phyloP scores from a whole-genome alignment of 2,888 invertebrate genomes.

The Liodrosophila aerea region DNA sequence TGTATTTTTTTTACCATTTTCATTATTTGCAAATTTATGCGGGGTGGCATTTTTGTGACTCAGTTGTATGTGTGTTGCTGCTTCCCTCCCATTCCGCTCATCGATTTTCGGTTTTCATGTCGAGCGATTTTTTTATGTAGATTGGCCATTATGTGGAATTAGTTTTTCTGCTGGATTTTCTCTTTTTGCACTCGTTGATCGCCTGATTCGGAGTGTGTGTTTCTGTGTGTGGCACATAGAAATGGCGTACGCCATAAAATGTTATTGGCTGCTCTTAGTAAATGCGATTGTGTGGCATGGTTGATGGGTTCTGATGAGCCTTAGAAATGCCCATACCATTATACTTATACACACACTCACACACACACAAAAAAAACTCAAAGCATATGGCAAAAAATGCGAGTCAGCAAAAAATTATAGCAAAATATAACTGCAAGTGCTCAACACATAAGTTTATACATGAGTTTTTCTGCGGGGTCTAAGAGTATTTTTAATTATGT shows the following conservation, averaged over 20 bases:
- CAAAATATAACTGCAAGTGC: neutral
- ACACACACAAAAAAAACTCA: neutral
- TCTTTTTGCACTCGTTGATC: constrained; percentile 56
- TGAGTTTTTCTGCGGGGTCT: too few relatives aligned
- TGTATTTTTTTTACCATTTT: constrained; percentile 67
- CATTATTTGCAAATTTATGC: constrained; percentile 79
- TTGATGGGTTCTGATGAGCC: constrained; percentile 37
- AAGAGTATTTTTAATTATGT: too few relatives aligned
- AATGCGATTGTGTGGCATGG: constrained; percentile 43
- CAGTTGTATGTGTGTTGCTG: constrained; percentile 35
- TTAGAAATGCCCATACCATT: constrained; percentile 9
- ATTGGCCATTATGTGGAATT: constrained; percentile 77
- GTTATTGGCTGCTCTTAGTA: constrained; percentile 64
- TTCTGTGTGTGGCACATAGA: constrained; percentile 40
- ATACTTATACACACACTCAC: neutral
- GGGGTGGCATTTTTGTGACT: constrained; percentile 68
- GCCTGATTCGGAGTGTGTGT: constrained; percentile 11
- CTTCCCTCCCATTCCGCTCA: constrained; percentile 48
- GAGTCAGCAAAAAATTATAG: neutral
- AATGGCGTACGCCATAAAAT: constrained; percentile 68
- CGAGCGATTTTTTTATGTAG: constrained; percentile 74
- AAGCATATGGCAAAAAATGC: neutral
- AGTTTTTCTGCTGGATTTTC: constrained; percentile 60
- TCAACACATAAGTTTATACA: neutral
- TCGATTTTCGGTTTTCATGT: constrained; percentile 69